Percentiles rank a stretch among this genome's conserved stretches.
Evolutionary conservation across 2,797 vertebrate genomes (phyloP).

Genomic region (Periparus ater): DNA sequence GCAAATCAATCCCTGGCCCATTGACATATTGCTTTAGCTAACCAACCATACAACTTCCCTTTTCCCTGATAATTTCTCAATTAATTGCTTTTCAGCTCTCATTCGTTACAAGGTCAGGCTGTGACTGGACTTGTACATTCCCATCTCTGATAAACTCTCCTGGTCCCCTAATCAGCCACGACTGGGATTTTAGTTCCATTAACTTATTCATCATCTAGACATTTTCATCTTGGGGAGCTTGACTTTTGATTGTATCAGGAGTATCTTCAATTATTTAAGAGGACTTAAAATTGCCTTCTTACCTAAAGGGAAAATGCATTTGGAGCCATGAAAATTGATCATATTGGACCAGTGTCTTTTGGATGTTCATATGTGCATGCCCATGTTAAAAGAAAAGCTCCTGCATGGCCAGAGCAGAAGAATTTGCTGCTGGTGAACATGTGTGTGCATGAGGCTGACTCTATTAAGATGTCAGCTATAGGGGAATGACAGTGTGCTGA

Average conservation of each 20-base stretch:
- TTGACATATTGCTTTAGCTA: constrained; percentile 87
- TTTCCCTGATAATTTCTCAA: constrained; percentile 84
- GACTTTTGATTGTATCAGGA: constrained; percentile 70
- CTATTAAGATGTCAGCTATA: constrained; percentile 59
- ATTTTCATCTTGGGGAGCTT: constrained; percentile 68
- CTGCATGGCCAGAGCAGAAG: neutral
- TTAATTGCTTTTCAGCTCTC: constrained; percentile 89
- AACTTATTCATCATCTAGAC: constrained; percentile 76
- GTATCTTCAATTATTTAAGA: constrained; percentile 68
- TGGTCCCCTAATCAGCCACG: constrained; percentile 65
- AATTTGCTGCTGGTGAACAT: neutral
- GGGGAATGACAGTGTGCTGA: constrained; percentile 48
- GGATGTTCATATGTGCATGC: neutral
- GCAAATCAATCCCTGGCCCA: constrained; percentile 86
- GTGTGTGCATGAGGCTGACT: neutral
- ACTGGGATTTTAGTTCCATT: constrained; percentile 77
- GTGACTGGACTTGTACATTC: constrained; percentile 58
- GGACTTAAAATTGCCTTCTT: constrained; percentile 45
- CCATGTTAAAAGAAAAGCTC: neutral
- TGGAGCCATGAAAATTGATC: constrained; percentile 5
- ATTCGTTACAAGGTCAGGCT: constrained; percentile 85
- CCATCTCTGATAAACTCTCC: constrained; percentile 68
- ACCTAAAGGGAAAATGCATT: constrained; percentile 32
- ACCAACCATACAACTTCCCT: constrained; percentile 83
- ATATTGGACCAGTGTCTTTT: neutral